Evolutionary conservation across 2,113 vertebrate genomes (phyloP), one percentile per base, ranked within the genome.

Genomic region (Tor tambroides): DNA sequence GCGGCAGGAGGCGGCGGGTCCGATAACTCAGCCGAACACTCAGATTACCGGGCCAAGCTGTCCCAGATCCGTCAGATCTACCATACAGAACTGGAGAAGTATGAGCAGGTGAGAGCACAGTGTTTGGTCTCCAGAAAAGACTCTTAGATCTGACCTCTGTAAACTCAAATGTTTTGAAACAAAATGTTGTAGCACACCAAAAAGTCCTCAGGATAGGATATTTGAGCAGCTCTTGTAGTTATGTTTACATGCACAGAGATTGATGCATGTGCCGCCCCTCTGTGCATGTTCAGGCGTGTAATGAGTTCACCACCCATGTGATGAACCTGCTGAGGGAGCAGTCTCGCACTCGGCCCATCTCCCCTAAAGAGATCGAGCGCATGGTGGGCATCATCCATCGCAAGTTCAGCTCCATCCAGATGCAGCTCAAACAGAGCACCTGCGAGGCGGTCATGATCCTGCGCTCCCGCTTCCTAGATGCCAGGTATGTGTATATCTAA

Each of bases 391-490:
- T 99, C 94, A 99, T 99, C 94, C 98, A 99, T 92, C 97, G 98
- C 95, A 99, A 99, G 94, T 99, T 99, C 96, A 99, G 97, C 95
- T 98, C 97, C 94, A 99, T 99, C 95, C 98, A 99, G 96, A 99
- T 99, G 97, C 98, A 99, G 94, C 94, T 99, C 38, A 99, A 99
- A 84, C 98, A 99, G 93, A 99, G 98, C 96, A 99, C 98, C 1
- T 99, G 98, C 0, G 98, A 99, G 92, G 98, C 98, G 0, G 98
- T 99, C 93, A 99, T 99, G 98, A 99, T 99, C 95, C 94, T 99
- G 93, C 97, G 98, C 89, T 99, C 98, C 12, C 97, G 98, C 86
- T 99, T 99, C 90, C 97, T 99, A 69, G 98, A 99, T 0, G 98
- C 98, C 23, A 96, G 98, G 98, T 98, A 91, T 82, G 93, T 87